A percentile compares a stretch with the other conserved stretches of the same genome.
Evolutionary conservation across 2,113 vertebrate genomes (phyloP).

Genomic region (Colaptes auratus): DNA sequence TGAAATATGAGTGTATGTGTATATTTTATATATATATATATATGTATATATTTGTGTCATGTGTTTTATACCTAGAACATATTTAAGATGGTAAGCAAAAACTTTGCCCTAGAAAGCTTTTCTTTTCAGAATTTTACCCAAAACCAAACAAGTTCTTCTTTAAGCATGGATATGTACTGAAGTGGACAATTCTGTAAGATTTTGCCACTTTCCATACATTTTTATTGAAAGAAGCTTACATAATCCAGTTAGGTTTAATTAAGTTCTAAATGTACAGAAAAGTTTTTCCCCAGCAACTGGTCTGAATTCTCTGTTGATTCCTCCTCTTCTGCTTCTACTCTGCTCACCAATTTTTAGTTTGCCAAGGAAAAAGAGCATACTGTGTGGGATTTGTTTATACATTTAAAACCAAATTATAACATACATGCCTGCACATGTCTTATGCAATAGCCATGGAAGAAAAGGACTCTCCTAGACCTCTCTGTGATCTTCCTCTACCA

Average conservation of each 20-base stretch:
- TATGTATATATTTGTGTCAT: too few relatives aligned
- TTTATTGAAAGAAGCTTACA: neutral
- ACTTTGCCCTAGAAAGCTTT: neutral
- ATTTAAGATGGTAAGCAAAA: neutral
- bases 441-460: neutral
- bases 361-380: neutral
- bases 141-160: neutral
- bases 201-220: neutral
- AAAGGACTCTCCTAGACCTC: neutral
- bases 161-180: neutral
- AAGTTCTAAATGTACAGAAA: neutral
- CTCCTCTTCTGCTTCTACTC: neutral
- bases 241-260: neutral
- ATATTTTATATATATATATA: too few relatives aligned
- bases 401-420: neutral
- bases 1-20: too few relatives aligned
- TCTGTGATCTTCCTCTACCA: neutral
- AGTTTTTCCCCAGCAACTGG: neutral
- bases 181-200: neutral
- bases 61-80: neutral
- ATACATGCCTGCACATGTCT: neutral
- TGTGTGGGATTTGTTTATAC: neutral
- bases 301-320: neutral
- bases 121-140: neutral
- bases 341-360: neutral